A percentile compares a stretch with the other conserved stretches of the same genome.
phyloP scores from a whole-genome alignment of 2,113 vertebrate species.

The Corvus moneduloides region DNA sequence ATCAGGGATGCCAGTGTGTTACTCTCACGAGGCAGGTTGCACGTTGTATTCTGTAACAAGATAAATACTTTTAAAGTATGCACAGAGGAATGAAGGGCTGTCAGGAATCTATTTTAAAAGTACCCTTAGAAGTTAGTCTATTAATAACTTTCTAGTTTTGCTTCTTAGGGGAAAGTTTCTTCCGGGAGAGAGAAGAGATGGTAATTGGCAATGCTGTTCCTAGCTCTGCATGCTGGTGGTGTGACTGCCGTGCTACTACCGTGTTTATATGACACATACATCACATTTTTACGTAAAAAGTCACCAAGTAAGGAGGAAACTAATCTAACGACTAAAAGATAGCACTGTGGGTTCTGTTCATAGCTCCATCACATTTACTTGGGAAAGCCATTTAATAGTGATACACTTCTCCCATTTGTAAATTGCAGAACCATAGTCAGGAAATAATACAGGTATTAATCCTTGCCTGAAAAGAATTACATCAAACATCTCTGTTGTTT shows the following conservation, averaged over 20 bases:
- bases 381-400: background rate
- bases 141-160: background rate
- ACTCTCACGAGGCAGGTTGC: accelerated
- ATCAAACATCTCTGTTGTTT: background rate
- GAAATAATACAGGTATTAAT: background rate
- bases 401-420: background rate
- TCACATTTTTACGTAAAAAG: background rate
- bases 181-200: background rate
- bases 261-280: background rate
- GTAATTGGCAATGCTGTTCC: background rate
- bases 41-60: background rate
- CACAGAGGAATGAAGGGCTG: background rate
- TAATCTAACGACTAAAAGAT: background rate
- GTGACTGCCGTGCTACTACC: background rate
- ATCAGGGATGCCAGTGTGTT: background rate
- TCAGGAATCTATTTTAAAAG: background rate
- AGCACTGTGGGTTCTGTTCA: background rate
- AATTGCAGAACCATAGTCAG: background rate
- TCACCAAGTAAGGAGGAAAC: background rate
- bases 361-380: background rate
- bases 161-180: background rate
- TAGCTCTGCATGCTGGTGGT: background rate
- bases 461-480: background rate
- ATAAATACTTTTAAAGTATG: background rate
- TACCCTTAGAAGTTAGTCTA: background rate